Conservation (phyloP, 2,797 vertebrate genomes). For the Ctenopoma kingsleyae region DNA sequence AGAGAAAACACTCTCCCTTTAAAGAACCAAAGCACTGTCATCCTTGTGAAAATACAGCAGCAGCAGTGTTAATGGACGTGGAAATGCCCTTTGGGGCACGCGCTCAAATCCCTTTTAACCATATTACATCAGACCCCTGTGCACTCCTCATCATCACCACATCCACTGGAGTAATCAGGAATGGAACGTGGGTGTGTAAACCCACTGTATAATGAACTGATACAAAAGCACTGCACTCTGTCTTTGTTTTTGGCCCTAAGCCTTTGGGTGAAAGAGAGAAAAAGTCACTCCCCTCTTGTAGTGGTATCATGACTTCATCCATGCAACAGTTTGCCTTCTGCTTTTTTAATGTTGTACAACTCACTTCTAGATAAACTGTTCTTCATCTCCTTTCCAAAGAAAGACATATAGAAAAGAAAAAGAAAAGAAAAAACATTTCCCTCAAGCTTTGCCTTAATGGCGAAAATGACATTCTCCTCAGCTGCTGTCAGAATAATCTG, state of each 20-base stretch:
- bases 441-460: slow-evolving; percentile 82
- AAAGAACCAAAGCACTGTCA: slow-evolving; percentile 72
- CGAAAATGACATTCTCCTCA: slow-evolving; percentile 88
- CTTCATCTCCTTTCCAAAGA: slow-evolving; percentile 61
- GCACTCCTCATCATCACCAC: slow-evolving; percentile 72
- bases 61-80: slow-evolving; percentile 77
- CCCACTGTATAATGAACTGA: slow-evolving; percentile 65
- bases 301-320: slow-evolving; percentile 70
- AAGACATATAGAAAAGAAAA: slow-evolving; percentile 39
- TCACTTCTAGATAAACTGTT: slow-evolving; percentile 62
- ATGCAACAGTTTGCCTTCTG: slow-evolving; percentile 63
- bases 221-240: slow-evolving; percentile 49
- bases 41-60: slow-evolving; percentile 75
- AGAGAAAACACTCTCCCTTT: slow-evolving; percentile 75
- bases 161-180: slow-evolving; percentile 68
- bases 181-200: slow-evolving; percentile 70
- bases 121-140: slow-evolving; percentile 83
- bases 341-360: slow-evolving; percentile 65
- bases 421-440: slow-evolving; percentile 38
- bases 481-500: slow-evolving; percentile 91
- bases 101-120: slow-evolving; percentile 85
- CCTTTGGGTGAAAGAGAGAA: slow-evolving; percentile 47
- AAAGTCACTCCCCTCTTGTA: slow-evolving; percentile 47
- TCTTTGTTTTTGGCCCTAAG: slow-evolving; percentile 59
- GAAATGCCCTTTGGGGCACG: slow-evolving; percentile 73